Conservation (phyloP, 2,113 vertebrate genomes). For the Hepsetus odoe region DNA sequence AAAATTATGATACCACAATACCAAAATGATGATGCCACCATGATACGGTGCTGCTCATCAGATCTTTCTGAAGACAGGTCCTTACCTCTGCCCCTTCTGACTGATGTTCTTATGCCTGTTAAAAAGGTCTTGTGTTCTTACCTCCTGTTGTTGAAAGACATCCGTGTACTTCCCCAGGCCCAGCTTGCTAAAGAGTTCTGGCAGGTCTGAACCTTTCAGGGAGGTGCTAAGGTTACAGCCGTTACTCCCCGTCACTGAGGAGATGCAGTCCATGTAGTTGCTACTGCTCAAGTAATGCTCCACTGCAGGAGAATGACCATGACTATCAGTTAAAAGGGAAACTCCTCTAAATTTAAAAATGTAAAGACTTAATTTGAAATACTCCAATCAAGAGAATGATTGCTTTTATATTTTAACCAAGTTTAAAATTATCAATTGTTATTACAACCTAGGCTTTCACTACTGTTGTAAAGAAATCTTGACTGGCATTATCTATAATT, state of each 20-base stretch:
- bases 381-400: too few species aligned
- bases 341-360: not conserved
- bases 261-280: slow-evolving; percentile 99
- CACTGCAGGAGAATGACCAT: slow-evolving; percentile 66
- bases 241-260: slow-evolving; percentile 92
- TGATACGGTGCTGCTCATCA: too few species aligned
- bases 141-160: slow-evolving; percentile 98
- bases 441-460: too few species aligned
- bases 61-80: too few species aligned
- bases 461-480: too few species aligned
- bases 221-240: slow-evolving; percentile 92
- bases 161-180: slow-evolving; percentile 97
- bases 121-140: slow-evolving; percentile 54
- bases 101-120: not conserved
- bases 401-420: too few species aligned
- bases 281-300: slow-evolving; percentile 98
- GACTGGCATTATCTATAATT: too few species aligned
- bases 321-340: not conserved
- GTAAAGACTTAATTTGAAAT: too few species aligned
- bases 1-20: too few species aligned
- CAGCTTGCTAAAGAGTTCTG: slow-evolving; percentile 97
- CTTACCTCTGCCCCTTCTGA: not conserved
- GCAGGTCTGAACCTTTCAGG: slow-evolving; percentile 94
- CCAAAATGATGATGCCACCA: too few species aligned
- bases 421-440: too few species aligned